phyloP scores from a whole-genome alignment of 1,140 invertebrate species.

The Varroa destructor region DNA sequence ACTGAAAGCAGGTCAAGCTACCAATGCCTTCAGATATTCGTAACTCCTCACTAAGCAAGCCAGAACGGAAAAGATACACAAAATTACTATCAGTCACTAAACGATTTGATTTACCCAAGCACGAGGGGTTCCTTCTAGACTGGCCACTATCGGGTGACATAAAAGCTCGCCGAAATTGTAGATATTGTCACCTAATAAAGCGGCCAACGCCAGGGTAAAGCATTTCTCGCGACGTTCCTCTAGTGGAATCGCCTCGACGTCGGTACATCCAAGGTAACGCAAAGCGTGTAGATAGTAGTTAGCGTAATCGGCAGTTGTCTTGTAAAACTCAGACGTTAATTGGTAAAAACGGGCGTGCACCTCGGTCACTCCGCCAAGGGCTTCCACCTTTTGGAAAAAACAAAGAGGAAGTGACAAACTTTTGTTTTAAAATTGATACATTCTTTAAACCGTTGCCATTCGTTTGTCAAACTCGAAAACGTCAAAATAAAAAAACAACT shows the following conservation, averaged over 20 bases:
- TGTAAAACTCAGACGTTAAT: constrained; percentile 77
- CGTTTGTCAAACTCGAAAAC: too few species aligned
- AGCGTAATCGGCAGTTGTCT: constrained; percentile 68
- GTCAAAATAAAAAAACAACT: too few species aligned
- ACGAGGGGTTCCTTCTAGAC: constrained; percentile 63
- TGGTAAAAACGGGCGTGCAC: constrained; percentile 92
- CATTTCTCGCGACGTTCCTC: constrained; percentile 40
- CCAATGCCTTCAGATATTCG: too few species aligned
- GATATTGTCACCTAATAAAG: constrained; percentile 81
- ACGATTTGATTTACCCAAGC: constrained; percentile 50
- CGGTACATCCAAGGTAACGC: constrained; percentile 82
- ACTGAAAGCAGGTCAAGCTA: too few species aligned
- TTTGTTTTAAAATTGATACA: too few species aligned
- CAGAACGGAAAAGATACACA: too few species aligned
- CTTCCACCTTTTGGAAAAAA: constrained; percentile 53
- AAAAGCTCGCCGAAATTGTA: constrained; percentile 94
- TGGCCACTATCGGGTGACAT: constrained; percentile 74
- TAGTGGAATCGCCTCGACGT: constrained; percentile 51
- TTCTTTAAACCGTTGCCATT: too few species aligned
- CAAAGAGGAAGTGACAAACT: too few species aligned
- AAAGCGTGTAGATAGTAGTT: constrained; percentile 89
- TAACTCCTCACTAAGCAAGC: too few species aligned
- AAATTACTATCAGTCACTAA: too few species aligned
- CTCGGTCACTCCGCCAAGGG: constrained; percentile 73
- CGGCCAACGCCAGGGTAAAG: constrained; percentile 80